phyloP scores from a whole-genome alignment of 2,797 vertebrate genomes.

The Spea hammondii region DNA sequence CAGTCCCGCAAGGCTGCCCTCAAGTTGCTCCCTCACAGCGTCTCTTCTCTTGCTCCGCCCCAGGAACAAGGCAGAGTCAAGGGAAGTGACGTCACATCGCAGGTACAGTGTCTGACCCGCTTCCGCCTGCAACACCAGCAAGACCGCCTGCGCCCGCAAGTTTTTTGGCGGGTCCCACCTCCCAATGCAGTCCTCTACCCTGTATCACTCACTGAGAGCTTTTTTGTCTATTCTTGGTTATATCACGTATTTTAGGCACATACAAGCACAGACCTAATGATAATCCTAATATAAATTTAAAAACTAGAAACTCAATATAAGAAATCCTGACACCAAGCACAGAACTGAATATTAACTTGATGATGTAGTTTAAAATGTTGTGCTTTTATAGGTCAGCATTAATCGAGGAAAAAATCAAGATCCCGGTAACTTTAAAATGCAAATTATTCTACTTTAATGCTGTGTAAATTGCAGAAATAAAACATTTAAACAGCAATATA shows the following conservation, averaged over 20 bases:
- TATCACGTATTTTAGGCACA: background rate
- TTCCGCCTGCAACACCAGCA: too few relatives aligned
- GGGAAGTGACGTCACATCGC: too few relatives aligned
- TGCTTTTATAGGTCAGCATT: background rate
- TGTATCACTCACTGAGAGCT: too few relatives aligned
- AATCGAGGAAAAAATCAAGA: background rate
- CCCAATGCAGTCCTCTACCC: too few relatives aligned
- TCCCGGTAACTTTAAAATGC: slow-evolving; percentile 1
- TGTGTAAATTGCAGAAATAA: background rate
- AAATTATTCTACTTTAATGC: background rate
- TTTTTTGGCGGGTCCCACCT: too few relatives aligned
- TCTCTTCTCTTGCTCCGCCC: too few relatives aligned
- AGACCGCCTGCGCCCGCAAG: too few relatives aligned
- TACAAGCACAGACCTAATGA: background rate
- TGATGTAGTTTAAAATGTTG: background rate
- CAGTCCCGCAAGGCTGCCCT: too few relatives aligned
- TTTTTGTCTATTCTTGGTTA: background rate
- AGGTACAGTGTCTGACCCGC: too few relatives aligned
- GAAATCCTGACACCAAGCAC: background rate
- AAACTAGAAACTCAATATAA: background rate
- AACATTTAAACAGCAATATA: slow-evolving; percentile 4
- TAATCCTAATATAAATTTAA: background rate
- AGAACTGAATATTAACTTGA: background rate
- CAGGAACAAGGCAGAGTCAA: too few relatives aligned
- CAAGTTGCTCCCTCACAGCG: too few relatives aligned